Conservation (phyloP, 2,797 vertebrate species). For the Gambelia wislizenii region DNA sequence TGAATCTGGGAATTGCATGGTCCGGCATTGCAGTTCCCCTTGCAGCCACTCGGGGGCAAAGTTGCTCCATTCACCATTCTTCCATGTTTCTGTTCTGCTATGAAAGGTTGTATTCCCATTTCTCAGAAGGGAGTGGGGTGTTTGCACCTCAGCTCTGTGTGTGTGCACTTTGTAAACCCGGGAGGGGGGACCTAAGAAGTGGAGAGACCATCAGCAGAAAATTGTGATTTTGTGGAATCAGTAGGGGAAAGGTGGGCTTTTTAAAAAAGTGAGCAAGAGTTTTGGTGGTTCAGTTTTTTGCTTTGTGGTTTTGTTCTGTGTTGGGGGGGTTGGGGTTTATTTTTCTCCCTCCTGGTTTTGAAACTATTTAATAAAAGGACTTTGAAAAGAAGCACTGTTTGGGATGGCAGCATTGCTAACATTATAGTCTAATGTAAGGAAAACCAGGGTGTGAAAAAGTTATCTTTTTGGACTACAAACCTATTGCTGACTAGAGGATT, state of each 20-base stretch:
- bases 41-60: not conserved
- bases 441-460: not conserved
- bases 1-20: not conserved
- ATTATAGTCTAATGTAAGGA: not conserved
- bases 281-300: not conserved
- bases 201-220: not conserved
- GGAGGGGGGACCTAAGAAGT: not conserved
- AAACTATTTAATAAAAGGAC: slow-evolving; percentile 72
- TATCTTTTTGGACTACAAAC: no score
- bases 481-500: not conserved
- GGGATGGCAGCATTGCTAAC: fast-evolving
- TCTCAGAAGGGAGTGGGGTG: no score
- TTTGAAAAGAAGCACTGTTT: slow-evolving; percentile 12
- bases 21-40: not conserved
- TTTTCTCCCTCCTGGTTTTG: slow-evolving; percentile 40
- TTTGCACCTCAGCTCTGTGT: not conserved
- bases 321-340: no score
- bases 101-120: no score
- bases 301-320: slow-evolving; percentile 4
- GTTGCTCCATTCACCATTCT: no score
- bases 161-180: not conserved
- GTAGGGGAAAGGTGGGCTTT: not conserved
- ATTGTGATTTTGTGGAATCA: not conserved
- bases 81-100: no score
- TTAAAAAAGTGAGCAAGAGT: not conserved